phyloP scores from a whole-genome alignment of 2,113 vertebrate species.

The Leptobrachium ailaonicum region DNA sequence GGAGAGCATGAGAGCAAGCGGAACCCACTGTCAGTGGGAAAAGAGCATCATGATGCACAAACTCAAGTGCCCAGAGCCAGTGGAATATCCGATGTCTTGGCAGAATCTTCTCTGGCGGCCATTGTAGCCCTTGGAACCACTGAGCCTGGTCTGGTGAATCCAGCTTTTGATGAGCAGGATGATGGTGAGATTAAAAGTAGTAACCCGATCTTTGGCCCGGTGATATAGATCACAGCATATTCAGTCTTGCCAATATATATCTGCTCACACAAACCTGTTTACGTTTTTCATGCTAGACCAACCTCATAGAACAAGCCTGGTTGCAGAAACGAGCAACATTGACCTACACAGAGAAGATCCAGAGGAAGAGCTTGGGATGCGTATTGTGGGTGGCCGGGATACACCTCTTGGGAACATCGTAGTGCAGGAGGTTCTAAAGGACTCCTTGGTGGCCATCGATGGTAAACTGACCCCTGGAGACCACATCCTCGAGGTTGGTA shows the following conservation, averaged over 20 bases:
- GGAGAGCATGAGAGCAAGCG: slow-evolving; percentile 77
- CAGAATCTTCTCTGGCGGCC: slow-evolving; percentile 60
- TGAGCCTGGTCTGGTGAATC: slow-evolving; percentile 84
- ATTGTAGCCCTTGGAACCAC: slow-evolving; percentile 59
- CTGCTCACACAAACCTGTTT: neutral
- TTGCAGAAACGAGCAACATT: slow-evolving; percentile 80
- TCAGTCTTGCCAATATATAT: no score
- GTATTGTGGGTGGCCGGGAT: slow-evolving; percentile 89
- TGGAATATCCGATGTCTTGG: slow-evolving; percentile 41
- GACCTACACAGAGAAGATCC: slow-evolving; percentile 81
- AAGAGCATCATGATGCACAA: slow-evolving; percentile 52
- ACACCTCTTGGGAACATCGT: slow-evolving; percentile 88
- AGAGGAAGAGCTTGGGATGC: slow-evolving; percentile 81
- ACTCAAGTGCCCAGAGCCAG: slow-evolving; percentile 37
- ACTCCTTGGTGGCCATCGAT: slow-evolving; percentile 76
- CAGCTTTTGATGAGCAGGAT: slow-evolving; percentile 86
- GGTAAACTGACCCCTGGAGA: slow-evolving; percentile 86
- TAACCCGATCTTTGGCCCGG: no score
- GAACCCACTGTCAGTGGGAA: slow-evolving; percentile 71
- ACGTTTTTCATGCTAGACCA: slow-evolving; percentile 63
- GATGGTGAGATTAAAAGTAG: slow-evolving; percentile 70
- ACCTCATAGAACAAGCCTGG: slow-evolving; percentile 79
- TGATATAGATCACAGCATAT: no score
- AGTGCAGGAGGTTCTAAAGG: slow-evolving; percentile 82
- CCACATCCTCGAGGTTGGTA: slow-evolving; percentile 83